Conservation (phyloP, 2,113 vertebrate species). For the Pangasianodon hypophthalmus region DNA sequence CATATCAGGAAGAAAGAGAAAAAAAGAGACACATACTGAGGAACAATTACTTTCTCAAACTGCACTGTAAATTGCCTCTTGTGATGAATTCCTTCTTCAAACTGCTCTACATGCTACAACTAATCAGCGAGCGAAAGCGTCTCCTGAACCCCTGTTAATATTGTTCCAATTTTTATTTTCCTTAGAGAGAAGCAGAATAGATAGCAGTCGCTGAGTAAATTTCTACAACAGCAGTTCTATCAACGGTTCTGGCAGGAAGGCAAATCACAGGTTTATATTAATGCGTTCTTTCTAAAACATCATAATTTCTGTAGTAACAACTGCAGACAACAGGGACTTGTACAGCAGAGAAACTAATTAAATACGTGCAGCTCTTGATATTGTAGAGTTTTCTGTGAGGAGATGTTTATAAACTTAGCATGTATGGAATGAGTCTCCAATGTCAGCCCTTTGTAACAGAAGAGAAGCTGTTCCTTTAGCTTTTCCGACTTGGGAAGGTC, state of each 20-base stretch:
- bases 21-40: not conserved
- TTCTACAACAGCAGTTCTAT: not conserved
- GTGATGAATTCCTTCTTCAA: constrained; percentile 20
- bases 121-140: not conserved
- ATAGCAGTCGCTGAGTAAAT: not conserved
- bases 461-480: not conserved
- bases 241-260: not conserved
- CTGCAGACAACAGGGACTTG: not conserved
- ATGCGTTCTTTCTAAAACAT: not conserved
- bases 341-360: not conserved
- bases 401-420: too few species aligned
- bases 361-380: not conserved
- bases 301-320: not conserved
- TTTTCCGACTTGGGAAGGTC: not conserved
- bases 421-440: too few species aligned
- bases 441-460: too few species aligned
- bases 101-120: not conserved
- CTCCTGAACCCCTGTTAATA: constrained; percentile 1
- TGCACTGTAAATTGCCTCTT: not conserved
- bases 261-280: not conserved
- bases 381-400: too few species aligned
- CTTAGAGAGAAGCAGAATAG: not conserved
- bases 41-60: not conserved
- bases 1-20: too few species aligned
- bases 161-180: not conserved